Percentiles rank a stretch among this genome's conserved stretches.
Conservation (phyloP, 2,797 vertebrate species). For the Gobio occitaniae region DNA sequence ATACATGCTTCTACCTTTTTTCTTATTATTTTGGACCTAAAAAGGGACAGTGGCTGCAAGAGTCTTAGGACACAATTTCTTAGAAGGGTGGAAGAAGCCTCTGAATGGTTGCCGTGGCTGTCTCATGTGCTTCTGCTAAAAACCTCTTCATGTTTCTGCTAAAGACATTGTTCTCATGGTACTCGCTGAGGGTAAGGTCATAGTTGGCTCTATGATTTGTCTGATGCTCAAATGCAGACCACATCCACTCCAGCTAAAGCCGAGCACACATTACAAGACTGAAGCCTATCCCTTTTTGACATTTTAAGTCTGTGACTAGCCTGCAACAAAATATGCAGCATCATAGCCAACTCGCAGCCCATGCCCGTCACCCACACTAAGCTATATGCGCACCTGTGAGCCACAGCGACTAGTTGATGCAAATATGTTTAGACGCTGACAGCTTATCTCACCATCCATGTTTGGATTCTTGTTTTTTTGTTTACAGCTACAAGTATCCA, state of each 20-base stretch:
- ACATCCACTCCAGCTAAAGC: neutral
- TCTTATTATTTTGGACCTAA: constrained; percentile 55
- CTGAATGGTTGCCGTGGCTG: neutral
- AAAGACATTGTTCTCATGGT: neutral
- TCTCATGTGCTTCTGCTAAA: neutral
- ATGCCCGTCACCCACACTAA: neutral
- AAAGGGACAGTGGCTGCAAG: constrained; percentile 56
- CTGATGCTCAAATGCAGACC: neutral
- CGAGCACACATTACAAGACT: neutral
- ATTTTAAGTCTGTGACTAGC: neutral
- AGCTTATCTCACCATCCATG: neutral
- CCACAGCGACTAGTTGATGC: neutral
- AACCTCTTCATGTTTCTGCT: neutral
- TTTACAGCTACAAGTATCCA: neutral
- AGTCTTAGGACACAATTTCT: constrained; percentile 18
- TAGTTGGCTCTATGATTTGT: neutral
- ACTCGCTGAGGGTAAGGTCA: neutral
- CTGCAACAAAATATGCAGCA: neutral
- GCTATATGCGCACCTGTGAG: neutral
- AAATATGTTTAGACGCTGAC: neutral
- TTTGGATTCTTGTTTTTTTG: neutral
- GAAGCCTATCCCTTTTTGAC: neutral
- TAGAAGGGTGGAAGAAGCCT: neutral
- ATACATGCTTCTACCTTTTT: constrained; percentile 71
- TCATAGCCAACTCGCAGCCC: neutral